A percentile compares a stretch with the other conserved stretches of the same genome.
phyloP scores from a whole-genome alignment of 2,113 vertebrate genomes.

The Hyperopisus bebe region DNA sequence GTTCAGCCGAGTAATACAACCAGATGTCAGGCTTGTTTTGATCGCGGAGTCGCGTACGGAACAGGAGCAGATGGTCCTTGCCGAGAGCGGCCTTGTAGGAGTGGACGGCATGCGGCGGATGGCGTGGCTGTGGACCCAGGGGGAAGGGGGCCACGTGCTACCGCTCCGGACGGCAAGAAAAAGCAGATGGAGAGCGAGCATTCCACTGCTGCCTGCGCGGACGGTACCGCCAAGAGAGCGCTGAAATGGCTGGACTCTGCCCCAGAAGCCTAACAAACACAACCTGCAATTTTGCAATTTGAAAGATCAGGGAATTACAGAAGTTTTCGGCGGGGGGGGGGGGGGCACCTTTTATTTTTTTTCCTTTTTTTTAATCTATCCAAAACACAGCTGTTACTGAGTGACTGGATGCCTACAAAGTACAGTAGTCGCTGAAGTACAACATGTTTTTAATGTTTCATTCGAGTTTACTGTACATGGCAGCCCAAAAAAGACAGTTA shows the following conservation, averaged over 20 bases:
- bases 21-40: constrained; percentile 12
- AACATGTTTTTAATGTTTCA: background rate
- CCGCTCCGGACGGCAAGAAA: background rate
- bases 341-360: background rate
- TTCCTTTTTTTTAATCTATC: background rate
- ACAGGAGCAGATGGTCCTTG: background rate
- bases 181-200: background rate
- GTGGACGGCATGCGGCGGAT: background rate
- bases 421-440: background rate
- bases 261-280: background rate
- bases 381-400: background rate
- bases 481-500: background rate
- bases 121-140: background rate
- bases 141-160: background rate
- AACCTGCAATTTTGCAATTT: background rate
- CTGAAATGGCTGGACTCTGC: background rate
- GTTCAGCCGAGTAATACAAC: background rate
- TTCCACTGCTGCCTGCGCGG: background rate
- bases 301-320: background rate
- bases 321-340: background rate
- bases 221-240: background rate
- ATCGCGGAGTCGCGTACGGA: background rate
- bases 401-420: background rate
- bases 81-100: background rate
- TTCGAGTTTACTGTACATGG: background rate